These are phyloP conservation scores for Scytalopus superciliaris DNA, from an alignment of 2,113 vertebrate genomes.

Conservation along the genomic window DNA sequence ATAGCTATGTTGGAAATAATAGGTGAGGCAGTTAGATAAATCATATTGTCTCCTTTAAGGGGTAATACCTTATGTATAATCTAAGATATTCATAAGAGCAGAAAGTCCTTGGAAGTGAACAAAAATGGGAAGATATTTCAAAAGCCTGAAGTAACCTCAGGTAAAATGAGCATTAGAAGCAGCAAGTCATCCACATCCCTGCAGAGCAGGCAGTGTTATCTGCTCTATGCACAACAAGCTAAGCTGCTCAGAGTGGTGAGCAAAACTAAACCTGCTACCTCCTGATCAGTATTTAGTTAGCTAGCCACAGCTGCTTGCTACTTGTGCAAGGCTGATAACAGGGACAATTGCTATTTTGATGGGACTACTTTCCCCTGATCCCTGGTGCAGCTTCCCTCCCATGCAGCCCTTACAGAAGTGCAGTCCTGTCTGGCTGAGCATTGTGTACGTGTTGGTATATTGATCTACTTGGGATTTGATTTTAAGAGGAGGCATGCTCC, in stretches of 20 bases:
- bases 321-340: neutral
- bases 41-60: neutral
- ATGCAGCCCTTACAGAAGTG: fast-evolving
- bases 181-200: neutral
- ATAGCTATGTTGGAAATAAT: neutral
- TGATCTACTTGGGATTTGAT: neutral
- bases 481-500: neutral
- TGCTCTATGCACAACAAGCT: neutral
- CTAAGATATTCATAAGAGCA: neutral
- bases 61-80: neutral
- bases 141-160: neutral
- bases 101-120: neutral
- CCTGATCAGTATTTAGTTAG: neutral
- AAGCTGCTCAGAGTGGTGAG: neutral
- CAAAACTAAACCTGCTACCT: neutral
- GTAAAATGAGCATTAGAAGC: neutral
- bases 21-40: neutral
- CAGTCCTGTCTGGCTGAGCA: neutral
- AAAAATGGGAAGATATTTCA: neutral
- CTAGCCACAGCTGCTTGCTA: neutral
- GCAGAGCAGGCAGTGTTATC: neutral
- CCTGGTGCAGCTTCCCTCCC: neutral
- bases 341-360: neutral
- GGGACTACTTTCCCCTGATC: neutral
- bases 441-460: neutral